phyloP scores from a whole-genome alignment of 1,140 invertebrate species.

The Apis dorsata region DNA sequence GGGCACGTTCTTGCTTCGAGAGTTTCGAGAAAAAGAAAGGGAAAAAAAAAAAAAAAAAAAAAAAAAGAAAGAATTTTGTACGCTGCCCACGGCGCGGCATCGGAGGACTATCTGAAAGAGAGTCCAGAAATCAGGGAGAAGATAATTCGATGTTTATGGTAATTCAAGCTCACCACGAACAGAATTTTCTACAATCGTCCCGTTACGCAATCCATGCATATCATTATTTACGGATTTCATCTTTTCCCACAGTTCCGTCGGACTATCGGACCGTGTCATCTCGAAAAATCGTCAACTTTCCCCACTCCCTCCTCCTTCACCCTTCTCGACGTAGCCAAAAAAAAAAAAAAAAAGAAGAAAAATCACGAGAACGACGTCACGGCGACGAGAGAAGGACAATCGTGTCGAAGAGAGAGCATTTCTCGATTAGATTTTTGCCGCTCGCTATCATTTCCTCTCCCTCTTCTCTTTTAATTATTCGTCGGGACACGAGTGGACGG shows the following conservation, averaged over 20 bases:
- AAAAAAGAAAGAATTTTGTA: background rate
- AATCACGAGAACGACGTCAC: slow-evolving; percentile 22
- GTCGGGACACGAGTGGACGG: background rate
- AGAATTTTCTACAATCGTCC: slow-evolving; percentile 55
- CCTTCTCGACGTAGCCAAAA: background rate
- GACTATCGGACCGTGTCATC: slow-evolving; percentile 54
- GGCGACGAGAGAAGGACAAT: background rate
- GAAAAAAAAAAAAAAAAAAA: background rate
- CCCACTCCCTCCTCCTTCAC: background rate
- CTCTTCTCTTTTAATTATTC: slow-evolving; percentile 51
- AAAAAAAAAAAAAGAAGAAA: background rate
- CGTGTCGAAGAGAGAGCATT: slow-evolving; percentile 31
- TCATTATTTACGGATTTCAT: slow-evolving; percentile 47
- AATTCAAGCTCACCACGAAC: slow-evolving; percentile 37
- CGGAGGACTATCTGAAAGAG: background rate
- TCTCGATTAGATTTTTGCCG: slow-evolving; percentile 49
- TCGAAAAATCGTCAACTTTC: slow-evolving; percentile 24
- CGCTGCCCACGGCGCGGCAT: background rate
- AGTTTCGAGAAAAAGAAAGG: no score
- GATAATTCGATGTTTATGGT: slow-evolving; percentile 58
- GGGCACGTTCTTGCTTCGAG: no score
- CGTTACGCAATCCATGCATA: slow-evolving; percentile 60
- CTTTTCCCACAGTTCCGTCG: slow-evolving; percentile 55
- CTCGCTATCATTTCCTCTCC: background rate
- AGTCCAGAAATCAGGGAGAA: slow-evolving; percentile 1